Conservation (phyloP, 2,113 vertebrate genomes). For the Malurus alboscapulatus region DNA sequence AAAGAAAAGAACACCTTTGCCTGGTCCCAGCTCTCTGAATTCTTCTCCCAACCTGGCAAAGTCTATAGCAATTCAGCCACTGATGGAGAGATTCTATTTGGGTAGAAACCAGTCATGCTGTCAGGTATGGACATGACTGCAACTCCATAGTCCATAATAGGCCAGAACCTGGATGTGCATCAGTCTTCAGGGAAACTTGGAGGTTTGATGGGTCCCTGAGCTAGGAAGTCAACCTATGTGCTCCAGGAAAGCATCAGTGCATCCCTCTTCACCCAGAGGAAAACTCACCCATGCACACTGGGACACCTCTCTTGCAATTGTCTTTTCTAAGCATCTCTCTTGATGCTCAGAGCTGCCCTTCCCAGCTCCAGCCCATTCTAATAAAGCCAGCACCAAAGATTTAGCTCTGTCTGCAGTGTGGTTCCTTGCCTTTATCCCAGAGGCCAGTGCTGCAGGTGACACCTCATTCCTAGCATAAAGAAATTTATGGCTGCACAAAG, state of each 20-base stretch:
- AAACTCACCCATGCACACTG: rapidly evolving
- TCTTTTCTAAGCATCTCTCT: not conserved
- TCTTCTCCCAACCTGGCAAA: not conserved
- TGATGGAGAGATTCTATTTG: not conserved
- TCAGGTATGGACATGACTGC: not conserved
- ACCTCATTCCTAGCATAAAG: not conserved
- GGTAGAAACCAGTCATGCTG: not conserved
- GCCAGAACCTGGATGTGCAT: not conserved
- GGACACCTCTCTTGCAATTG: not conserved
- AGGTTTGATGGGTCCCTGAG: not conserved
- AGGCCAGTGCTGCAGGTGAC: not conserved
- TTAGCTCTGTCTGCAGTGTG: rapidly evolving
- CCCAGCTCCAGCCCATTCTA: not conserved
- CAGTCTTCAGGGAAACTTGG: not conserved
- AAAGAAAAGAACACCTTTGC: not conserved
- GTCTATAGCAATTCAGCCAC: not conserved
- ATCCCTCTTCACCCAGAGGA: not conserved
- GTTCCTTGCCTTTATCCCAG: not conserved
- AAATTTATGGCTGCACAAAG: not conserved
- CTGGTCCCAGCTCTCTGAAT: not conserved
- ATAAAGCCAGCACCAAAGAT: not conserved
- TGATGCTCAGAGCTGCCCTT: not conserved
- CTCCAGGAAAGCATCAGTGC: not conserved
- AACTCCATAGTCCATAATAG: not conserved
- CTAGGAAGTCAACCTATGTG: not conserved